These are phyloP conservation scores for Thamnaconus septentrionalis DNA, from an alignment of 2,113 vertebrate genomes.

Conservation along the genomic window DNA sequence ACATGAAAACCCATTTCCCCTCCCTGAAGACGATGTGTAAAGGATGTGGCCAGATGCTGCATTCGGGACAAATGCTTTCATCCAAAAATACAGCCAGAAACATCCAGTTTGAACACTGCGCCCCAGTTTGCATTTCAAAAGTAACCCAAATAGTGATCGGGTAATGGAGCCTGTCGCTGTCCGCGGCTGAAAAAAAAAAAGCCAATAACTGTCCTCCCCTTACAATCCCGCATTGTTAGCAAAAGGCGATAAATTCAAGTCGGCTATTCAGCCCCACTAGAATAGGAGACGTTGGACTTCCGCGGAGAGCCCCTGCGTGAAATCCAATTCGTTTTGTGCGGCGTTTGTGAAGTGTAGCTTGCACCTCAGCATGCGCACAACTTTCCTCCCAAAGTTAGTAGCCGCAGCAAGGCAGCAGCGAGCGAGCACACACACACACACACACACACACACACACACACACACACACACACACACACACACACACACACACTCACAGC, in stretches of 20 bases:
- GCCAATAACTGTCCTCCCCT: conserved; percentile 45
- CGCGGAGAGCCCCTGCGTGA: conserved; percentile 50
- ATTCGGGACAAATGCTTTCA: too few species aligned
- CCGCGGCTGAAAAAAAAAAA: conserved; percentile 18
- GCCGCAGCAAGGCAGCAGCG: not conserved
- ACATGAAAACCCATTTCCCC: conserved; percentile 15
- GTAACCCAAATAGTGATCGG: too few species aligned
- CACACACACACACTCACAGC: not conserved
- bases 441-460: too few species aligned
- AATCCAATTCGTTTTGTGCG: conserved; percentile 58
- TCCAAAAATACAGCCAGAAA: too few species aligned
- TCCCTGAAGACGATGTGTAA: not conserved
- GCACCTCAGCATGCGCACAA: conserved; percentile 52
- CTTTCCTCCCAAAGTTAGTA: conserved; percentile 62
- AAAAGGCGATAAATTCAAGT: conserved; percentile 41
- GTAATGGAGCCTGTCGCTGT: not conserved
- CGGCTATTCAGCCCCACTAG: conserved; percentile 25
- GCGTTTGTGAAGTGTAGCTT: conserved; percentile 40
- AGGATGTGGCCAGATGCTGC: too few species aligned
- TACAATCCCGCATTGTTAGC: conserved; percentile 41
- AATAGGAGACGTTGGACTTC: conserved; percentile 46
- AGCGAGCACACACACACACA: too few species aligned
- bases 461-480: too few species aligned
- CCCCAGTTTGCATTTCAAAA: too few species aligned
- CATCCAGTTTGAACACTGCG: too few species aligned